Base-by-base conservation (phyloP, 2,888 invertebrate genomes). In the Nectonema munidae region DNA sequence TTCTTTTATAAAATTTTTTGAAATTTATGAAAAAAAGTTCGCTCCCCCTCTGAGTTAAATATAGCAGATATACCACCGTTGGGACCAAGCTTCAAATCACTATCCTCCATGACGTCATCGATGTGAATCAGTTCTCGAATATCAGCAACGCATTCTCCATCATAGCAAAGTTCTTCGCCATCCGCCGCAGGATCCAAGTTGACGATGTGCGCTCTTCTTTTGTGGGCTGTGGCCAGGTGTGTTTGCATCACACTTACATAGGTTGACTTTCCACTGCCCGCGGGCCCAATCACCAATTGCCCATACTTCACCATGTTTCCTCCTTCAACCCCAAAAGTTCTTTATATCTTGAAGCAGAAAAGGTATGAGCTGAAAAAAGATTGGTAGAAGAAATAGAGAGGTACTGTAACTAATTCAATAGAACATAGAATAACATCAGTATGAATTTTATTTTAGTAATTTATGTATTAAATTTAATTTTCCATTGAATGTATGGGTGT, bases 151-250 rank as follows among this genome's bases (percentile, higher is more conserved):
- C 69, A 52, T 77, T 76, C 18, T 6, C 3, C 18, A 19, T 5
- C 6, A n/a, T n/a, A 6, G n/a, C 6, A 9, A 3, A 16, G 19
- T 37, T 34, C 15, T 16, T 11, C n/a, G 52, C 72, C 65, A 54
- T 95, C 95, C 0, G 89, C 86, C 0, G 95, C 95, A 1, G 95
- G 95, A 56, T 99, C 95, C 42, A 95, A 61, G 61, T 95, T 99
- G 0, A 86, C 71, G 1, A 89, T 70, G 44, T 76, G 68, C 11
- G 83, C 64, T 0, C 63, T 61, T 44, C 81, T 64, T 28, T 53
- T 49, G 41, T 68, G 66, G 2, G 48, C 48, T 44, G 69, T 69
- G 41, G 67, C 65, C 6, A 70, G 75, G 56, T 86, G 79, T 49
- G 68, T 69, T 42, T 71, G 71, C 53, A 95, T 65, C 1, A 69